Evolutionary conservation across 2,888 invertebrate species (phyloP), one percentile per base, ranked within the genome.

Genomic region (Tanypteryx hageni): DNA sequence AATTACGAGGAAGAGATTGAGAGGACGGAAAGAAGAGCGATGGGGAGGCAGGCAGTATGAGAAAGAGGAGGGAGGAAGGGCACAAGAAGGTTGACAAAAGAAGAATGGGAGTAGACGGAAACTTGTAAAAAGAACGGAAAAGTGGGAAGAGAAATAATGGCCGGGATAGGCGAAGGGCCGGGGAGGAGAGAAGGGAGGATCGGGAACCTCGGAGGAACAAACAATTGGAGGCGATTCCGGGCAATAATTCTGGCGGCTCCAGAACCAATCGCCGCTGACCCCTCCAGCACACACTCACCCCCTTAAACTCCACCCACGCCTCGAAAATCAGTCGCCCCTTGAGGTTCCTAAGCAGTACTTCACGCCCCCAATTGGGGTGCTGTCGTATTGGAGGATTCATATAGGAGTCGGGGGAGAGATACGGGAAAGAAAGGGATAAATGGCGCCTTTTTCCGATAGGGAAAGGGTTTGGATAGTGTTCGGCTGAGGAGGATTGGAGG

Each of bases 291-390:
- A 44, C 44, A 44, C 44, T 3, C 5, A 44, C 44, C 5, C 44
- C 44, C 44, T 44, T 44, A 44, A 44, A 44, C 44, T 44, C 27
- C 22, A 22, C 76, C 76, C 76, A 27, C 76, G 22, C 76, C 18
- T 27, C 76, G 76, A 76, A 76, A 27, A 27, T 44, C 22, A 8
- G 1, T 76, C 27, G 11, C 22, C 76, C 76, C 76, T 13, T 27
- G 76, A 27, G 76, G 22, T 22, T 11, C 68, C 68, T 68, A 68
- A 76, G 76, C 76, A 76, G 76, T 8, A 10, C 76, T 76, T 13
- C 76, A 76, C 76, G 76, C 76, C 76, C 76, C 27, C 76, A 76
- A 76, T 76, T 76, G 76, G 76, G 76, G 68, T 68, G 68, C 13
- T 22, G 44, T 44, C 44, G 44, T 44, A 44, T 44, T 5, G 44